Conservation (phyloP, 2,888 invertebrate species). For the Zhuqinia jingwanae region DNA sequence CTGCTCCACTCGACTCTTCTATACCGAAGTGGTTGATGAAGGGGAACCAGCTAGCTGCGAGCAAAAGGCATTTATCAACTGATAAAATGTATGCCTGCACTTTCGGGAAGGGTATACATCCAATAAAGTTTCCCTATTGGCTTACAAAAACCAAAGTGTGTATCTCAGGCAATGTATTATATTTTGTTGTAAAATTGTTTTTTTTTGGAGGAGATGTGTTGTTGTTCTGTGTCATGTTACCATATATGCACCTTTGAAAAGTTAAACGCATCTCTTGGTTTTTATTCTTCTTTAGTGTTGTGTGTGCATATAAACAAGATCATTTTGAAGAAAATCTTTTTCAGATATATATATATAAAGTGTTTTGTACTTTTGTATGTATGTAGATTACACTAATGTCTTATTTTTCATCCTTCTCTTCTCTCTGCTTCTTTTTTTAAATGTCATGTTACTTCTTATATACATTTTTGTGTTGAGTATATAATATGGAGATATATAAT, state of each 20-base stretch:
- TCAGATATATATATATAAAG: not conserved
- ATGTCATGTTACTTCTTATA: not conserved
- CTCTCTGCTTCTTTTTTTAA: not conserved
- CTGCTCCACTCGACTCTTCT: too few species aligned
- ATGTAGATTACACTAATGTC: conserved; percentile 2
- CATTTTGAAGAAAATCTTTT: not conserved
- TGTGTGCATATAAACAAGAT: too few species aligned
- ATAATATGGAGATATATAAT: too few species aligned
- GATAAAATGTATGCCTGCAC: not conserved
- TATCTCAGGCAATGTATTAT: not conserved
- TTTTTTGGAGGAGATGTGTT: too few species aligned
- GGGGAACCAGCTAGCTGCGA: conserved; percentile 25
- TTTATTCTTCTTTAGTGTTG: too few species aligned
- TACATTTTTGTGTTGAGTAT: too few species aligned
- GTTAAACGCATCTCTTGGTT: too few species aligned
- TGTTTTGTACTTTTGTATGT: not conserved
- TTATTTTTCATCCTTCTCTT: too few species aligned
- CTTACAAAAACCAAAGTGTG: conserved; percentile 5
- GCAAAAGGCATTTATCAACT: conserved; percentile 28
- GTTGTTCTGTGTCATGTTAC: too few species aligned
- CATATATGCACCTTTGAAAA: too few species aligned
- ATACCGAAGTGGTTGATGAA: not conserved
- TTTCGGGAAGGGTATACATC: conserved; percentile 39
- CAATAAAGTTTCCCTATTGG: conserved; percentile 60
- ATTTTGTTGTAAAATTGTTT: too few species aligned